A percentile compares a stretch with the other conserved stretches of the same genome.
These are phyloP conservation scores for Oscheius sp. DNA, from an alignment of 2,888 invertebrate genomes.

Conservation along the genomic window DNA sequence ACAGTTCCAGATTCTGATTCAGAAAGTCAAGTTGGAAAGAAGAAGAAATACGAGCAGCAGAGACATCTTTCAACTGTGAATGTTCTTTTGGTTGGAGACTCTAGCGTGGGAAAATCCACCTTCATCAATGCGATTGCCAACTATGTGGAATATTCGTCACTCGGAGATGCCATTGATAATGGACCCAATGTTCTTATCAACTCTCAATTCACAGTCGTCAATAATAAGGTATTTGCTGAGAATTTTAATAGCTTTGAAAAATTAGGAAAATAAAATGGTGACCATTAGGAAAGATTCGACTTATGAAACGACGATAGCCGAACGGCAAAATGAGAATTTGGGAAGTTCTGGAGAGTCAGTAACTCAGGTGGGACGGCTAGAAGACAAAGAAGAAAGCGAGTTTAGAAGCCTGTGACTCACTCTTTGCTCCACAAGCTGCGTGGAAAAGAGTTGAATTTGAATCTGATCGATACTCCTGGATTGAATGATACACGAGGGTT, in stretches of 20 bases:
- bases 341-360: not conserved
- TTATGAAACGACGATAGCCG: not conserved
- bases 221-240: not conserved
- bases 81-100: not conserved
- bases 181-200: not conserved
- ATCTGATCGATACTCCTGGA: not conserved
- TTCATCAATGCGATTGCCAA: not conserved
- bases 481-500: not conserved
- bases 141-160: not conserved
- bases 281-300: not conserved
- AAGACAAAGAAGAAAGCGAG: not conserved
- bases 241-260: not conserved
- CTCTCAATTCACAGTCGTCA: not conserved
- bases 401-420: slow-evolving; percentile 4
- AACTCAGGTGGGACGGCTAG: not conserved
- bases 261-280: not conserved
- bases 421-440: not conserved
- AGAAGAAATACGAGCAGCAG: not conserved
- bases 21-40: not conserved
- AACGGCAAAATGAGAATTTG: not conserved
- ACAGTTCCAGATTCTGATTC: too few species aligned
- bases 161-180: not conserved
- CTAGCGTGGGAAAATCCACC: not conserved
- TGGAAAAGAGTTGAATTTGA: not conserved
- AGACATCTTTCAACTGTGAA: not conserved